Base-by-base conservation (phyloP, 2,888 invertebrate species). In the Miltochrista miniata region DNA sequence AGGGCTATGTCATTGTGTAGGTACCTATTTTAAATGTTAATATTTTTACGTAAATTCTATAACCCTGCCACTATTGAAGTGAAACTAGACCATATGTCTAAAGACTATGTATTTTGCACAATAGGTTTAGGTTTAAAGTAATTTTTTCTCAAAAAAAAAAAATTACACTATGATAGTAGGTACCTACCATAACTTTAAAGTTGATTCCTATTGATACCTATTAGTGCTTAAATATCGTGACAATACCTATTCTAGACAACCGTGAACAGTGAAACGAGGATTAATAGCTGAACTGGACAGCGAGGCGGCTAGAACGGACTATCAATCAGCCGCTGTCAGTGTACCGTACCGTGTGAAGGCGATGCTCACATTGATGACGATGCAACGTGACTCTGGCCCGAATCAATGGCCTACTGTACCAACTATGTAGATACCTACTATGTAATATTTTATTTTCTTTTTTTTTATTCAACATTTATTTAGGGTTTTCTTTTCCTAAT, bases 381-480 rank as follows among this genome's bases (percentile, higher is more conserved):
- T 63, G 58, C 67, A 65, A 68, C 60, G 68, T 65, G 66, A 67
- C 65, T 64, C 52, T 46, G 42, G 55, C 59, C 59, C 34, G 46
- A 5, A 44, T 43, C 33, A 48, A 45, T 41, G 46, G 49, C 40
- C 14, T 47, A 13, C 36, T 41, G 33, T 30, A 39, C 38, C 38
- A 38, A 37, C 31, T n/a, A n/a, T n/a, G n/a, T n/a, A n/a, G n/a
- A n/a, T n/a, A n/a, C n/a, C n/a, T n/a, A n/a, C n/a, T n/a, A n/a
- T n/a, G n/a, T n/a, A n/a, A n/a, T n/a, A n/a, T n/a, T n/a, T n/a
- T n/a, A n/a, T n/a, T n/a, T n/a, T n/a, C n/a, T n/a, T n/a, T n/a
- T n/a, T n/a, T n/a, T n/a, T n/a, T n/a, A n/a, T n/a, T n/a, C n/a
- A n/a, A n/a, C n/a, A n/a, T n/a, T n/a, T n/a, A n/a, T n/a, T n/a